A percentile compares a stretch with the other conserved stretches of the same genome.
These are phyloP conservation scores for Caiman crocodilus DNA, from an alignment of 2,797 vertebrate species.

Conservation along the genomic window DNA sequence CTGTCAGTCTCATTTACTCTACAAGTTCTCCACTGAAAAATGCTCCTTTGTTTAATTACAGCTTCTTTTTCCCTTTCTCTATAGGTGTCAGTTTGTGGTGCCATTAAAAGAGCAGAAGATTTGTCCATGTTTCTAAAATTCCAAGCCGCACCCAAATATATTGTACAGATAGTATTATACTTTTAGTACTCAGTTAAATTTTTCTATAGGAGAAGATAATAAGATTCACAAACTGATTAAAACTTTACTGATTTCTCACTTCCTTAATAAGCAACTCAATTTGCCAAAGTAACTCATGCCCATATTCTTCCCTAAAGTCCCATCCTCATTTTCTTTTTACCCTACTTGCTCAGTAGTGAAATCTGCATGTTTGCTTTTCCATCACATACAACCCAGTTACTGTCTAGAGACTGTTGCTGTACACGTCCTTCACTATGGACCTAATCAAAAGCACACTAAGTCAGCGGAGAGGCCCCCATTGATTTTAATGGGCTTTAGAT, in stretches of 20 bases:
- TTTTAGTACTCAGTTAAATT: neutral
- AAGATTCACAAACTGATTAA: neutral
- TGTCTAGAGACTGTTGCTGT: neutral
- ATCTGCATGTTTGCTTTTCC: neutral
- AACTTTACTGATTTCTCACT: neutral
- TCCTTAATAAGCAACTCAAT: neutral
- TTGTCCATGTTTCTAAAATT: neutral
- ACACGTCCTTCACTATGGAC: neutral
- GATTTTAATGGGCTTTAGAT: neutral
- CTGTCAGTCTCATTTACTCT: constrained; percentile 52
- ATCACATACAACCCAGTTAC: neutral
- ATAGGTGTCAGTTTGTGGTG: neutral
- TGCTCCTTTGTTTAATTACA: constrained; percentile 22
- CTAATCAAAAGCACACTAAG: neutral
- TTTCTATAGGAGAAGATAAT: neutral
- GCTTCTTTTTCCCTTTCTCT: neutral
- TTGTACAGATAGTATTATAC: neutral
- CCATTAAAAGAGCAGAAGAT: neutral
- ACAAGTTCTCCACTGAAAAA: neutral
- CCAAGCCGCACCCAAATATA: neutral
- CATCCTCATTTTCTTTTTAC: neutral
- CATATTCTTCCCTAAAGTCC: neutral
- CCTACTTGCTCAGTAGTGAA: neutral
- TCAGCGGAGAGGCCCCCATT: neutral
- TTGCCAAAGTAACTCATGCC: neutral